A percentile compares a stretch with the other conserved stretches of the same genome.
phyloP scores from a whole-genome alignment of 30 jellyfish, hydroid and myxozoan genomes.

The Aurelia coerulea region DNA sequence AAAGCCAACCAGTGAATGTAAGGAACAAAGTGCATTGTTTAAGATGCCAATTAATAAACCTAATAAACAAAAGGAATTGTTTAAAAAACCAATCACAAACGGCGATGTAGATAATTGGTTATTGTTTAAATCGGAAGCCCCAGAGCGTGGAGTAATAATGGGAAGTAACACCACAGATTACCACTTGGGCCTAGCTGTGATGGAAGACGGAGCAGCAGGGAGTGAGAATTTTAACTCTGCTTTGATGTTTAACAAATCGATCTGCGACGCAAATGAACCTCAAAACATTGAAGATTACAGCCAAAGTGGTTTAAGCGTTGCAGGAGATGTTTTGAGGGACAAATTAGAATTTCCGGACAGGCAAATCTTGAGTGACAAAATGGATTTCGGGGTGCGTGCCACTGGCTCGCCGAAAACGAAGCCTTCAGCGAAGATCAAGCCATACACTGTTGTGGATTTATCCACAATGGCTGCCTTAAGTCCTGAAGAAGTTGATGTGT shows the following conservation, averaged over 20 bases:
- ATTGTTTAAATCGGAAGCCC: background rate
- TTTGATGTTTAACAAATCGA: background rate
- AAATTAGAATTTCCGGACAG: background rate
- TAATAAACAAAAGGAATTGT: background rate
- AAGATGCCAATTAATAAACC: no score
- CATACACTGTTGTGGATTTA: constrained; percentile 90
- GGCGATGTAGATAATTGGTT: background rate
- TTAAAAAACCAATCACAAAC: background rate
- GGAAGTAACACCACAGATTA: background rate
- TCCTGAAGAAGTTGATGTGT: constrained; percentile 72
- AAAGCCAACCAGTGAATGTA: background rate
- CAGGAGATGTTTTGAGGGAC: background rate
- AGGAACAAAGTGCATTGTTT: no score
- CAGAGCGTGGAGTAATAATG: background rate
- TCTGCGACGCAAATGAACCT: background rate
- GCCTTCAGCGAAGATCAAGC: constrained; percentile 81
- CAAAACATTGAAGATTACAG: background rate
- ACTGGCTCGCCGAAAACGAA: constrained; percentile 9
- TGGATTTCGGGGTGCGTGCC: constrained; percentile 3
- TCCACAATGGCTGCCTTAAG: constrained; percentile 77
- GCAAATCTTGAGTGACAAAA: background rate
- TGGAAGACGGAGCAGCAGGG: background rate
- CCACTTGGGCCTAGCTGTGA: background rate
- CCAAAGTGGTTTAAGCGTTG: background rate
- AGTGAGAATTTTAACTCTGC: background rate